These are phyloP conservation scores for Zaprionus obscuricornis DNA, from an alignment of 2,888 invertebrate species.

Conservation along the genomic window DNA sequence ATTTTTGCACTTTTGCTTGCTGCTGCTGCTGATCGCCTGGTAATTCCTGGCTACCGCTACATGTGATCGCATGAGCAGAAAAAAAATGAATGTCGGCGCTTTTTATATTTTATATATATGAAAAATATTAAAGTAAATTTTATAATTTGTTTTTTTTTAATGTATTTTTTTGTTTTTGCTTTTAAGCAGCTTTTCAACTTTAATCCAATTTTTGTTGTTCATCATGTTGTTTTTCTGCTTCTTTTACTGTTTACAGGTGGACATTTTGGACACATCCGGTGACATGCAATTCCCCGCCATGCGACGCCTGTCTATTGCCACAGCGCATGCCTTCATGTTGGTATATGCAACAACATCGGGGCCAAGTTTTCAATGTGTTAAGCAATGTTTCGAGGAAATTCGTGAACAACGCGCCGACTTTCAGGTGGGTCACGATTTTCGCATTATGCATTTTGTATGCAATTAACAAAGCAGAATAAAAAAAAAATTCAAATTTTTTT, in stretches of 20 bases:
- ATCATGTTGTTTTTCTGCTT: background rate
- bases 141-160: no score
- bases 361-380: conserved; percentile 89
- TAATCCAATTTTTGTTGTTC: conserved; percentile 9
- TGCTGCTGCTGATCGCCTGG: no score
- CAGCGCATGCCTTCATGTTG: conserved; percentile 93
- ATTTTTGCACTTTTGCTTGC: no score
- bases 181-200: conserved; percentile 14
- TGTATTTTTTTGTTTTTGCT: conserved; percentile 10
- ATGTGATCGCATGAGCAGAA: no score
- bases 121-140: no score
- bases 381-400: conserved; percentile 91
- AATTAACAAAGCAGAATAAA: conserved; percentile 50
- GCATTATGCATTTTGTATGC: conserved; percentile 50
- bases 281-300: conserved; percentile 96
- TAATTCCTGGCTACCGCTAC: no score
- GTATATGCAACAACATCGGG: conserved; percentile 92
- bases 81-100: no score
- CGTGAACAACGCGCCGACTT: conserved; percentile 91
- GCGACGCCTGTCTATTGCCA: conserved; percentile 93
- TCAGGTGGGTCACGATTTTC: conserved; percentile 82
- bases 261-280: conserved; percentile 92
- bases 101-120: no score
- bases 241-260: conserved; percentile 86
- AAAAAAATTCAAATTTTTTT: background rate